Conservation (phyloP, 1,140 invertebrate species). For the Heliconius himera region DNA sequence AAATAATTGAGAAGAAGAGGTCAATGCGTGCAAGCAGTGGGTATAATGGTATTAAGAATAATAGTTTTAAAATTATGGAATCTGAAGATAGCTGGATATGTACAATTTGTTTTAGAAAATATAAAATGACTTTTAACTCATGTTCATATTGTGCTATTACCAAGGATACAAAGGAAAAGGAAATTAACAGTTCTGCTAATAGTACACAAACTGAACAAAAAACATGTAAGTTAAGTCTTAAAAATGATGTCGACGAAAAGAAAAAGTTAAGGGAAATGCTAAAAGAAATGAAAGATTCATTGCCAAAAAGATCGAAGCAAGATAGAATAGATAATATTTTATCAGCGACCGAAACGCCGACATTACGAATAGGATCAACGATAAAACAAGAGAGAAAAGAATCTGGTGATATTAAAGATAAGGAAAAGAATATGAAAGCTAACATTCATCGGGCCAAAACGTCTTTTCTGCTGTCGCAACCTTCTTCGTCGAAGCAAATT, state of each 20-base stretch:
- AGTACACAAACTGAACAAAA: constrained; percentile 61
- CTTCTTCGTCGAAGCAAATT: constrained; percentile 30
- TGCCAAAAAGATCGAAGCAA: constrained; percentile 64
- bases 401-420: background rate
- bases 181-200: constrained; percentile 32
- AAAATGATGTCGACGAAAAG: constrained; percentile 54
- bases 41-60: background rate
- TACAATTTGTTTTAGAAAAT: constrained; percentile 64
- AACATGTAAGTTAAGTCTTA: constrained; percentile 27
- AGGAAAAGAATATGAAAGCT: background rate
- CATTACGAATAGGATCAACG: constrained; percentile 56
- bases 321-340: constrained; percentile 31
- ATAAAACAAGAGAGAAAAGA: constrained; percentile 18
- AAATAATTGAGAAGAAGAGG: constrained; percentile 84
- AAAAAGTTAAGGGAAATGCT: constrained; percentile 73
- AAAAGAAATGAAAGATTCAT: constrained; percentile 78
- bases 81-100: constrained; percentile 59
- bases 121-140: constrained; percentile 51
- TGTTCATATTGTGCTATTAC: constrained; percentile 56
- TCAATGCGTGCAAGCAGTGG: constrained; percentile 28
- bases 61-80: constrained; percentile 1
- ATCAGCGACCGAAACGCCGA: constrained; percentile 56
- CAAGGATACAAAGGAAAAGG: constrained; percentile 23
- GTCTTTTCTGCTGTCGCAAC: constrained; percentile 28
- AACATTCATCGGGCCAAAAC: constrained; percentile 22